Base-by-base conservation (phyloP, 2,888 invertebrate genomes). In the Andrena bucephala region DNA sequence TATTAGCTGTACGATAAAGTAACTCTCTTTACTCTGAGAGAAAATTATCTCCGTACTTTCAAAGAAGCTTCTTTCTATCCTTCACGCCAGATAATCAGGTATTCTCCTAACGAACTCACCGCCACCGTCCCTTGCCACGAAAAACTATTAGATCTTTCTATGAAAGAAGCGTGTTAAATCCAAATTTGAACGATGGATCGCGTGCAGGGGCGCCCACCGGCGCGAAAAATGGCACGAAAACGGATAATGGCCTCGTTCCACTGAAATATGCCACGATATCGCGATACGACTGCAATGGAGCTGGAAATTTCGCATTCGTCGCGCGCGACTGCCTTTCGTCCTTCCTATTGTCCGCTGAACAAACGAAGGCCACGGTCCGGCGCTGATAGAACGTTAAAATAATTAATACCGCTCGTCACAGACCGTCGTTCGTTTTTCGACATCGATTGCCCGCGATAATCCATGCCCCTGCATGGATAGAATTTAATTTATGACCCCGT, bases 241-340 rank as follows among this genome's bases (percentile, higher is more conserved):
- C 60, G 31, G 20, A 36, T 8, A 29, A 36, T 42, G 57, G 65
- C 77, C 63, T 77, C 57, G 66, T 20, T 52, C 29, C 10, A n/a
- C 72, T 16, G 33, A 68, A 77, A 50, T 54, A 72, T 62, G 36
- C 67, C 52, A 33, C 42, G 50, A 54, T 71, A 71, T 66, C 68
- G 20, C 70, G 42, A 66, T 36, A 52, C 33, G 60, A 67, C 27
- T 27, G 36, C 60, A 16, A 29, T 16, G 59, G 48, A 16, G 16
- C 36, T 16, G 57, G 36, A 67, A 68, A 80, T 82, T 80, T 75
- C 33, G 70, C 52, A 83, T 83, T 83, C 82, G 57, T 33, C 72
- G 70, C 73, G 52, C 75, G 83, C 75, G 67, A 29, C 54, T 65
- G 29, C 65, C 62, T 75, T 67, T 33, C 80, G 67, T 72, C 68